Evolutionary conservation across 2,888 invertebrate genomes (phyloP).

Genomic region (Lycocerus yunnanus): DNA sequence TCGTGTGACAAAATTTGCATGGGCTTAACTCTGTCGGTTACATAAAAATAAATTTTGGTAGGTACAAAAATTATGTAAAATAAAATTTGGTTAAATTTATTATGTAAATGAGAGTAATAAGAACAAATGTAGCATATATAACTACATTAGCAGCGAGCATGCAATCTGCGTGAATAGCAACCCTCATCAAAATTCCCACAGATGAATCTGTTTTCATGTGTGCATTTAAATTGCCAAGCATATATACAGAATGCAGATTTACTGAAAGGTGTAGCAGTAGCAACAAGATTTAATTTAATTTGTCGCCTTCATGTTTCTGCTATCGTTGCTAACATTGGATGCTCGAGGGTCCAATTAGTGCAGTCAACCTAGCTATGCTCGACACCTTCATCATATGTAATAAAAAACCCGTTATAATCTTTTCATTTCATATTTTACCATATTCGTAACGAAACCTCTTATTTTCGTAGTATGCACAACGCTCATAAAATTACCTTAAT

Average conservation of each 20-base stretch:
- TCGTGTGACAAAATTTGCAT: background rate
- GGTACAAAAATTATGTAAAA: background rate
- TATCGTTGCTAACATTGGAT: conserved; percentile 26
- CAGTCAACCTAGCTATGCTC: conserved; percentile 39
- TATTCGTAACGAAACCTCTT: conserved; percentile 24
- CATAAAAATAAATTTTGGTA: background rate
- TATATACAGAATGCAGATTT: conserved; percentile 35
- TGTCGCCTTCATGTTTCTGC: conserved; percentile 40
- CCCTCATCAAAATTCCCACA: conserved; percentile 37
- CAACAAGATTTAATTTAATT: conserved; percentile 46
- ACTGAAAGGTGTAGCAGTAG: conserved; percentile 44
- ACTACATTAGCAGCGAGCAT: conserved; percentile 37
- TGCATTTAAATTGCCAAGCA: conserved; percentile 42
- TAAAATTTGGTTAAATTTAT: conserved; percentile 5
- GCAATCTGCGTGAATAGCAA: conserved; percentile 33
- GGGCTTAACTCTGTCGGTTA: background rate
- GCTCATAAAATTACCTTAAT: conserved; percentile 12
- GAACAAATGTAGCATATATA: conserved; percentile 38
- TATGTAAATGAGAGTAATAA: conserved; percentile 17
- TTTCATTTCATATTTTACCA: conserved; percentile 29
- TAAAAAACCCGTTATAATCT: conserved; percentile 31
- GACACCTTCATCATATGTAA: conserved; percentile 34
- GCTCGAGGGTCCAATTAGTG: conserved; percentile 45
- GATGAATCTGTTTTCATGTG: conserved; percentile 40
- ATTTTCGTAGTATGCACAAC: conserved; percentile 19